Conservation (phyloP, 23 tunicate genomes). For the Ciona savignyi region DNA sequence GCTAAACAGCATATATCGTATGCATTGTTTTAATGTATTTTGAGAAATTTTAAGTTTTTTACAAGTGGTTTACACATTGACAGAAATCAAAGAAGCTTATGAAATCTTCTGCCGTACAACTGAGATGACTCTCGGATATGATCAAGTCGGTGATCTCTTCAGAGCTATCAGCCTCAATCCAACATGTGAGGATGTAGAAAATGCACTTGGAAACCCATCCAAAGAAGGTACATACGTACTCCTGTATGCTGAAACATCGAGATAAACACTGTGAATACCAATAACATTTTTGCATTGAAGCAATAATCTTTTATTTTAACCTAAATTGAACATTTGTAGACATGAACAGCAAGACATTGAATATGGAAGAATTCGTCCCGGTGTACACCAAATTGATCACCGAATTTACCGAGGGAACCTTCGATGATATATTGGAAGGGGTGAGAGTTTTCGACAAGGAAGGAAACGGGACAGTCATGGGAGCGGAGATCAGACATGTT, state of each 20-base stretch:
- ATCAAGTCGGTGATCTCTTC: constrained; percentile 76
- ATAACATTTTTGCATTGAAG: too few species aligned
- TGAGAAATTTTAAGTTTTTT: neutral
- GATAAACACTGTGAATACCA: too few species aligned
- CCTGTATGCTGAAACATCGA: too few species aligned
- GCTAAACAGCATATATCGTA: too few species aligned
- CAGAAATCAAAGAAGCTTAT: constrained; percentile 80
- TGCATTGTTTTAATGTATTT: neutral
- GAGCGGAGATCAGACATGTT: constrained; percentile 90
- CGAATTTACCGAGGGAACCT: constrained; percentile 61
- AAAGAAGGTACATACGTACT: constrained; percentile 68
- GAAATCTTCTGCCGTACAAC: constrained; percentile 73
- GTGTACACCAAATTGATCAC: constrained; percentile 20
- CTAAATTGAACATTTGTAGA: too few species aligned
- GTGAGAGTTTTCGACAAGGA: constrained; percentile 90
- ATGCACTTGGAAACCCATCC: constrained; percentile 56
- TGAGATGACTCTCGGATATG: constrained; percentile 46
- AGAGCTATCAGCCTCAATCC: constrained; percentile 75
- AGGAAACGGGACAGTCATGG: constrained; percentile 90
- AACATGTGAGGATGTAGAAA: constrained; percentile 54
- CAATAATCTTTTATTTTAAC: too few species aligned
- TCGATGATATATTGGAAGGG: constrained; percentile 86
- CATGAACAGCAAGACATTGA: constrained; percentile 25
- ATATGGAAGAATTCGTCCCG: constrained; percentile 51
- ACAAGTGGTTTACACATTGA: neutral